These are phyloP conservation scores for Campylorhamphus procurvoides DNA, from an alignment of 2,113 vertebrate genomes.

Conservation along the genomic window DNA sequence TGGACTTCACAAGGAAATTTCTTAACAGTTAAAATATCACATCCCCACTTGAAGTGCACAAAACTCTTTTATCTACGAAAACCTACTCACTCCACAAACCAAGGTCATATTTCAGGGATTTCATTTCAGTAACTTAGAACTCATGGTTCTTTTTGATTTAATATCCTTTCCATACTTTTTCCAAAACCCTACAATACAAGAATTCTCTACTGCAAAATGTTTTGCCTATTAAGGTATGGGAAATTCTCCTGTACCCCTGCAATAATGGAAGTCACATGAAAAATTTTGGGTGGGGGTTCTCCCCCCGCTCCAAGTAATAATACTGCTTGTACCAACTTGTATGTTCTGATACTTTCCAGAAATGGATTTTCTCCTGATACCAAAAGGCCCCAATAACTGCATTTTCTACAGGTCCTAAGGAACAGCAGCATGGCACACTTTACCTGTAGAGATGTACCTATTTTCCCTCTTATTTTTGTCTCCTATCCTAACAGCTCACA, in stretches of 20 bases:
- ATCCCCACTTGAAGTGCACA: background rate
- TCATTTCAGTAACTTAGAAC: background rate
- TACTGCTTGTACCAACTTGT: background rate
- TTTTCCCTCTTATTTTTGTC: background rate
- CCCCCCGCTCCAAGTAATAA: background rate
- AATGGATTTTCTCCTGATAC: background rate
- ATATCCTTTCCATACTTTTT: background rate
- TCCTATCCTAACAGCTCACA: background rate
- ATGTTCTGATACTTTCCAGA: background rate
- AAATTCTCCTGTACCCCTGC: background rate
- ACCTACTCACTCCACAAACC: background rate
- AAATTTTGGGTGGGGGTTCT: background rate
- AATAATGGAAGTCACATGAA: background rate
- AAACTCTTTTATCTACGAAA: background rate
- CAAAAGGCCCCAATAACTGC: background rate
- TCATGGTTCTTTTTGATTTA: background rate
- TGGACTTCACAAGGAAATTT: background rate
- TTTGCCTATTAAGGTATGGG: background rate
- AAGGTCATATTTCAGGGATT: background rate
- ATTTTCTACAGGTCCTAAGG: background rate
- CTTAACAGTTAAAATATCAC: background rate
- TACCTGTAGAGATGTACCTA: background rate
- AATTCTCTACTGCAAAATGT: background rate
- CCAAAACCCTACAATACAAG: background rate
- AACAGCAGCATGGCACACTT: background rate